Base-by-base conservation (phyloP, 2,888 invertebrate species). In the Scaptomyza flava region DNA sequence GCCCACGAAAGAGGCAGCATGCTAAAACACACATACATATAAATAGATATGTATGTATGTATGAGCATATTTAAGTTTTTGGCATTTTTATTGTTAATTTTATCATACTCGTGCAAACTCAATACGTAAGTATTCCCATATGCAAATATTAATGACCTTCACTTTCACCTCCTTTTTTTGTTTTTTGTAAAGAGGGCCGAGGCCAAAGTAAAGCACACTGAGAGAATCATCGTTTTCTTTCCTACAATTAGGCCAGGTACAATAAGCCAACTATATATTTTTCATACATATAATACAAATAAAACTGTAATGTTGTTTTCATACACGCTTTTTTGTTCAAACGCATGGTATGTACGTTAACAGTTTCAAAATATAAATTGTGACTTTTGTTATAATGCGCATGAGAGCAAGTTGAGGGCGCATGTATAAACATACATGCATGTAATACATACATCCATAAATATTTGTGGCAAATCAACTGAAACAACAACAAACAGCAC, bases 141-240 rank as follows among this genome's bases (percentile, higher is more conserved):
- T 87, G 83, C 86, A 82, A 84, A 85, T 78, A 79, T 80, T 85
- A 82, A 82, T 86, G 84, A 84, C 84, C 84, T 84, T 84, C 84
- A 84, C 84, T 84, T 84, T 84, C 84, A 82, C 84, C 86, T 78
- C 59, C 58, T 66, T 76, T 68, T 45, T 43, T 66, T 76, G 66
- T 45, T 43, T 46, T 20, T 50, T 20, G 50, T 73, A 9, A 31
- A 6, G 41, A 77, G 72, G 73, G 58, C 77, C 62, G 66, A 71
- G 67, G 62, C 54, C 51, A 76, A 38, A 51, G 42, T 17, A 53
- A 47, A 48, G n/a, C 46, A 76, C 51, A 66, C 59, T 42, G 36
- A 57, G 43, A 59, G 54, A 76, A 68, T 68, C 9, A 42, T n/a
- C 12, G 42, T n/a, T 34, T 46, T 42, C n/a, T 41, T 38, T 59